Conservation (phyloP, 2,797 vertebrate species). For the Propithecus deckenii region DNA sequence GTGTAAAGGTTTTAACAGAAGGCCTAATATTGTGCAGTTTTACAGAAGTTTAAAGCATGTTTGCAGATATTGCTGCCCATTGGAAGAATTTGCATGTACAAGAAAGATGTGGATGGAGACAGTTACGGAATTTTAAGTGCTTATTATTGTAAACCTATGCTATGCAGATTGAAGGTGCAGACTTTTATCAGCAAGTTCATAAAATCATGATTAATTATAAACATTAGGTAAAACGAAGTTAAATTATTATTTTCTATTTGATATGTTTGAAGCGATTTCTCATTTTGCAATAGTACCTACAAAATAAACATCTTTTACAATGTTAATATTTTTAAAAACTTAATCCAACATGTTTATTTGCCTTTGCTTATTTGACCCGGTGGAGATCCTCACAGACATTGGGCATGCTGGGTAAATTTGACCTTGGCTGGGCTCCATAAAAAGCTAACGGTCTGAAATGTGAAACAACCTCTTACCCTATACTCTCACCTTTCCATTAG, state of each 20-base stretch:
- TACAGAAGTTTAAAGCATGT: slow-evolving; percentile 76
- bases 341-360: slow-evolving; percentile 74
- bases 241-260: slow-evolving; percentile 98
- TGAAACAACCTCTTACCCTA: slow-evolving; percentile 25
- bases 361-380: slow-evolving; percentile 73
- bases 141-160: slow-evolving; percentile 76
- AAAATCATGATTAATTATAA: slow-evolving; percentile 90
- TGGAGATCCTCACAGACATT: slow-evolving; percentile 66
- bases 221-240: slow-evolving; percentile 91
- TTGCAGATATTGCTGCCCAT: slow-evolving; percentile 78
- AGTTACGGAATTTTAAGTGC: slow-evolving; percentile 85
- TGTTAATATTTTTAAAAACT: background rate
- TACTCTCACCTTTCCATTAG: slow-evolving; percentile 45
- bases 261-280: slow-evolving; percentile 82
- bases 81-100: slow-evolving; percentile 83
- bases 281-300: background rate
- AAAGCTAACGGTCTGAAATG: slow-evolving; percentile 68
- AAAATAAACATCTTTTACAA: background rate
- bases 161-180: slow-evolving; percentile 89
- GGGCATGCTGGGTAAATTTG: slow-evolving; percentile 46
- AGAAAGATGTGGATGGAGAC: slow-evolving; percentile 83
- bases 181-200: slow-evolving; percentile 88
- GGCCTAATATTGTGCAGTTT: slow-evolving; percentile 70
- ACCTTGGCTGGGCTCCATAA: slow-evolving; percentile 73
- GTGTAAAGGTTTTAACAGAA: slow-evolving; percentile 76